phyloP scores from a whole-genome alignment of 2,113 vertebrate genomes.

The Rallus limicola region DNA sequence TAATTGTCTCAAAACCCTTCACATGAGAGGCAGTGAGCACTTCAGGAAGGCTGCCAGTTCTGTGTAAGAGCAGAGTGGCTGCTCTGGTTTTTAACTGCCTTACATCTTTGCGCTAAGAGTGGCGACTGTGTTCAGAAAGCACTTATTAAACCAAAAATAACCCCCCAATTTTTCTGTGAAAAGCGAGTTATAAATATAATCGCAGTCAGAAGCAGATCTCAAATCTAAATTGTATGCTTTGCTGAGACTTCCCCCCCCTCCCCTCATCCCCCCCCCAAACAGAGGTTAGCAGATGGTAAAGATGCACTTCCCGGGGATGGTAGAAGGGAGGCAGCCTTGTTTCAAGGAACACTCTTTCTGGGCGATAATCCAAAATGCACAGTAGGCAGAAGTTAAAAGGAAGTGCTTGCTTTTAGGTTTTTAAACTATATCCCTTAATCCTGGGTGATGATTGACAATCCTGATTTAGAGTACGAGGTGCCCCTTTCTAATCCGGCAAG shows the following conservation, averaged over 20 bases:
- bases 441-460: constrained; percentile 99
- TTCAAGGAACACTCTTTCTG: constrained; percentile 85
- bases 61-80: background rate
- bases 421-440: constrained; percentile 99
- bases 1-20: background rate
- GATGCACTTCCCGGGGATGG: constrained; percentile 72
- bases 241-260: background rate
- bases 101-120: constrained; percentile 52
- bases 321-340: constrained; percentile 94
- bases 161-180: constrained; percentile 67
- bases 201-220: constrained; percentile 59
- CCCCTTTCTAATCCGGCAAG: constrained; percentile 98
- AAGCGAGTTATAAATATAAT: constrained; percentile 59
- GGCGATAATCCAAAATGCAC: constrained; percentile 83
- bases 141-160: constrained; percentile 70
- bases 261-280: background rate
- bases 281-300: constrained; percentile 59
- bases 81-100: constrained; percentile 63
- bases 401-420: constrained; percentile 99
- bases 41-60: background rate
- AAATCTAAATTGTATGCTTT: constrained; percentile 64
- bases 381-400: constrained; percentile 91
- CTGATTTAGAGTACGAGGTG: constrained; percentile 99
- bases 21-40: fast-evolving
- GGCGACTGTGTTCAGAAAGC: constrained; percentile 55